Percentiles rank a stretch among this genome's conserved stretches.
These are phyloP conservation scores for Anthrax anthrax DNA, from an alignment of 2,888 invertebrate genomes.

Conservation along the genomic window DNA sequence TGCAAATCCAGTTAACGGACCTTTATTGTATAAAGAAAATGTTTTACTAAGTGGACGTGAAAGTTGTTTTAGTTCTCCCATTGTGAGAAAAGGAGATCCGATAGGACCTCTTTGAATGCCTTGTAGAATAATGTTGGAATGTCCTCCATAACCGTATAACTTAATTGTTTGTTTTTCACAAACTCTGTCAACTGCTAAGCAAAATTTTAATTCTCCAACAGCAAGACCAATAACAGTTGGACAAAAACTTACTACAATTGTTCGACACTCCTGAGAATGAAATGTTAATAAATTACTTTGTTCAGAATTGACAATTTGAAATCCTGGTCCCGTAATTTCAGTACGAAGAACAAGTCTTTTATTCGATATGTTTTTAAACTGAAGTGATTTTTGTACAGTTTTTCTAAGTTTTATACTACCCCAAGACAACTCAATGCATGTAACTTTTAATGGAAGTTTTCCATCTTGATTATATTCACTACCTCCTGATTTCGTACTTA, in stretches of 20 bases:
- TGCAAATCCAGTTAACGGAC: slow-evolving; percentile 41
- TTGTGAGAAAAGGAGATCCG: slow-evolving; percentile 41
- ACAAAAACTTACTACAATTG: slow-evolving; percentile 39
- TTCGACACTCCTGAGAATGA: slow-evolving; percentile 42
- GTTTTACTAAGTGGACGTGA: slow-evolving; percentile 32
- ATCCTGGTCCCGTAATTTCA: slow-evolving; percentile 36
- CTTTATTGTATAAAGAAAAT: slow-evolving; percentile 40
- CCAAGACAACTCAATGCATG: slow-evolving; percentile 43
- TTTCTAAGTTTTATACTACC: slow-evolving; percentile 43
- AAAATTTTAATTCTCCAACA: slow-evolving; percentile 40
- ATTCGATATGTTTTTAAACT: slow-evolving; percentile 40
- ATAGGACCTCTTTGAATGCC: slow-evolving; percentile 40
- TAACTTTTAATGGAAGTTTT: slow-evolving; percentile 40
- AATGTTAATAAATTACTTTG: slow-evolving; percentile 33
- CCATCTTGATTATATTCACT: slow-evolving; percentile 31
- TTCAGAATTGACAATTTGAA: slow-evolving; percentile 29
- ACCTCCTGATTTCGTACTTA: slow-evolving; percentile 26
- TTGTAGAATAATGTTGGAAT: slow-evolving; percentile 36
- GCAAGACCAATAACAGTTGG: slow-evolving; percentile 41
- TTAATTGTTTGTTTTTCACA: background rate
- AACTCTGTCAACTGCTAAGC: slow-evolving; percentile 27
- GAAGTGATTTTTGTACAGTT: slow-evolving; percentile 38
- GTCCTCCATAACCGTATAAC: slow-evolving; percentile 46
- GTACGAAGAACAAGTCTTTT: slow-evolving; percentile 42
- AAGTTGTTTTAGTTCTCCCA: slow-evolving; percentile 39